Conservation (phyloP, 2,113 vertebrate genomes). For the Albula glossodonta region DNA sequence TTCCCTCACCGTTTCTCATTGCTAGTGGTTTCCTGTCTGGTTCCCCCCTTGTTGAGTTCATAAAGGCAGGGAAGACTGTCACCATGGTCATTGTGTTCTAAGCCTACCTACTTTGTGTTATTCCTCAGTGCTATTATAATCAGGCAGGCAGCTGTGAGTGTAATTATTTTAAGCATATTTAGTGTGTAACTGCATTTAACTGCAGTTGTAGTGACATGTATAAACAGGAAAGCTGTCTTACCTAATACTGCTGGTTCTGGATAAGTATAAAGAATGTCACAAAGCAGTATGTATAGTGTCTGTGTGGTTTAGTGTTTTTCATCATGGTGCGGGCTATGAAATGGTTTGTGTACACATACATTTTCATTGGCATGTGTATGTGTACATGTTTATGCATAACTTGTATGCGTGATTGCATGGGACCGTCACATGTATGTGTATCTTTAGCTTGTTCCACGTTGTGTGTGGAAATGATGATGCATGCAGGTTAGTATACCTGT, state of each 20-base stretch:
- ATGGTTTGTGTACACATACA: neutral
- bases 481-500: neutral
- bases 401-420: neutral
- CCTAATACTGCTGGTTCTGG: too few species aligned
- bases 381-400: neutral
- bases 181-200: neutral
- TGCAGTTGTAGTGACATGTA: neutral
- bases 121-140: neutral
- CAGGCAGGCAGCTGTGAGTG: too few species aligned
- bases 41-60: too few species aligned
- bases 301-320: neutral
- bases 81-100: neutral
- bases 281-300: neutral
- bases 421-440: neutral
- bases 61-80: too few species aligned
- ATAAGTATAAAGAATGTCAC: too few species aligned
- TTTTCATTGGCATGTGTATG: too few species aligned
- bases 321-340: neutral
- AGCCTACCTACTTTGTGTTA: neutral
- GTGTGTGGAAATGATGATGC: neutral
- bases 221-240: too few species aligned
- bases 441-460: constrained; percentile 1
- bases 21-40: too few species aligned
- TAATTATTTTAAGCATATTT: too few species aligned
- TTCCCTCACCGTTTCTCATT: neutral